Base-by-base conservation (phyloP, 2,113 vertebrate genomes). In the Chaetura pelagica region DNA sequence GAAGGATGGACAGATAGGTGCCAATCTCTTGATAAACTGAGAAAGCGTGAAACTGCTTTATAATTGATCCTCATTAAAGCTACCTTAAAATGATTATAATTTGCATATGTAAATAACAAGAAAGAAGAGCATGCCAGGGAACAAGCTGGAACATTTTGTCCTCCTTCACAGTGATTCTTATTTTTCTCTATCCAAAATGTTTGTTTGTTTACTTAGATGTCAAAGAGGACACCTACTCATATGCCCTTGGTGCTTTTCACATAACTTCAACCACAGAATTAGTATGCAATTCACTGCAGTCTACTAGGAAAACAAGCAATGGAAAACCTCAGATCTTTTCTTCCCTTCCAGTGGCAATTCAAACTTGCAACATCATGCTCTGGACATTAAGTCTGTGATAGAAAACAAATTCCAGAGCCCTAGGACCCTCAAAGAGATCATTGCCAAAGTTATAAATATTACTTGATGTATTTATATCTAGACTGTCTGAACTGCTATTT, bases 161-260 rank as follows among this genome's bases (percentile, higher is more conserved):
- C 78, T 74, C 1, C 0, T 84, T 91, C 74, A 85, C 35, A 88
- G 8, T 22, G 51, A 90, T 85, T 83, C 71, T 76, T 94, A 42
- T 77, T 94, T 95, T 96, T 76, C 63, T 90, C 35, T 42, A 34
- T 91, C 26, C 46, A 71, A 83, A 91, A 80, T 73, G 59, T 85
- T 84, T 95, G 59, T 90, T 97, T 96, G 69, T 94, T 96, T 94
- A 90, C 62, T 85, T 88, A 80, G 78, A 94, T 94, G 84, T 94
- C 85, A 76, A 91, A 91, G 71, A 80, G 67, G 78, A 91, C 82
- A 96, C 81, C 91, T 96, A 96, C 72, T 87, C 67, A 62, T 85
- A 69, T 80, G 89, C 74, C 62, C 74, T 87, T 26, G 18, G 46
- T 95, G 80, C 51, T 77, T 83, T 66, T 85, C 71, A 71, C 42